Conservation (phyloP, 2,797 vertebrate genomes). For the Gymnodraco acuticeps region DNA sequence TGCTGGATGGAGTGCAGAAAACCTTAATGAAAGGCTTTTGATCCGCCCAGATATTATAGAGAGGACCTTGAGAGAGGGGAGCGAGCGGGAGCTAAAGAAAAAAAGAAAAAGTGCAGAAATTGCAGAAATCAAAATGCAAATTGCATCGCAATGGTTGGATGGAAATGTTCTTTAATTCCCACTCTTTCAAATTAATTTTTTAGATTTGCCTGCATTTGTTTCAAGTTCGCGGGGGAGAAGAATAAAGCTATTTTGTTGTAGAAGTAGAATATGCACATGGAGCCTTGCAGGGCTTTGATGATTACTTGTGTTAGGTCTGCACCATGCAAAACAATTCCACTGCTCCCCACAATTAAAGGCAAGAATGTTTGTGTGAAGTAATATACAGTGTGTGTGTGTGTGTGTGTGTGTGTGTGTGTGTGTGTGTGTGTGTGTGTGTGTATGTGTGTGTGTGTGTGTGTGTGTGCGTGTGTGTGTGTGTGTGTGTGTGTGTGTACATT, state of each 20-base stretch:
- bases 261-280: conserved; percentile 57
- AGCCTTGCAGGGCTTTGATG: conserved; percentile 76
- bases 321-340: conserved; percentile 56
- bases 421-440: neutral
- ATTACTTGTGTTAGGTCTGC: conserved; percentile 70
- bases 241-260: conserved; percentile 72
- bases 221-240: conserved; percentile 66
- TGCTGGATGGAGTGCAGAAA: conserved; percentile 80
- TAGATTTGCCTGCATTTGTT: conserved; percentile 76
- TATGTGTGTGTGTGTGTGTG: conserved; percentile 9
- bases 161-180: conserved; percentile 66
- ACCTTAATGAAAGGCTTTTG: conserved; percentile 85
- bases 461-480: conserved; percentile 1
- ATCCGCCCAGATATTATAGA: conserved; percentile 80
- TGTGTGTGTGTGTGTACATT: conserved; percentile 8
- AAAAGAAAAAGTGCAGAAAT: conserved; percentile 72
- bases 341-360: conserved; percentile 44
- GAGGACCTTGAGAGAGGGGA: conserved; percentile 65
- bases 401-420: neutral
- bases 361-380: conserved; percentile 35
- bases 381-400: conserved; percentile 1
- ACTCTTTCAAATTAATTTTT: conserved; percentile 80
- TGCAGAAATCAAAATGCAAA: conserved; percentile 81
- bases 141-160: conserved; percentile 66
- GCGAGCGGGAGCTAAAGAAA: conserved; percentile 37